Percentiles rank a stretch among this genome's conserved stretches.
Conservation (phyloP, 2,888 invertebrate species). For the Ariolimax columbianus region DNA sequence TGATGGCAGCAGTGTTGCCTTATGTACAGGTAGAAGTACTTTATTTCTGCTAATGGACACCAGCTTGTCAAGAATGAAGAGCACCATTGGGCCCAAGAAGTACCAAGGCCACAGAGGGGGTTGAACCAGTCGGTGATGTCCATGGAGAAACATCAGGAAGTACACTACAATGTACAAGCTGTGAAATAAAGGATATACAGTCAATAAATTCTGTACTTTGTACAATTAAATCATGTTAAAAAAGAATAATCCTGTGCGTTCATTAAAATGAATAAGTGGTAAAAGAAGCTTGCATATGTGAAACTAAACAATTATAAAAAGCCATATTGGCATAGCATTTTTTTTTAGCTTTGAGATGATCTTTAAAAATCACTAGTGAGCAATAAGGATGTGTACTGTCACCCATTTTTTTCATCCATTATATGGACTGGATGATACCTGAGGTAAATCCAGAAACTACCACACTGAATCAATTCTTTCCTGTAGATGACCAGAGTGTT, state of each 20-base stretch:
- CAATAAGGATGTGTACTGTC: too few species aligned
- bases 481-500: too few species aligned
- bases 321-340: background rate
- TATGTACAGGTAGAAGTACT: slow-evolving; percentile 82
- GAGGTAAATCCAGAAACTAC: too few species aligned
- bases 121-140: slow-evolving; percentile 81
- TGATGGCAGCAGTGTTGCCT: slow-evolving; percentile 82
- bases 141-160: slow-evolving; percentile 82
- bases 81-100: slow-evolving; percentile 81
- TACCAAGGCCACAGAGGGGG: slow-evolving; percentile 82
- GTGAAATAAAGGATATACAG: background rate
- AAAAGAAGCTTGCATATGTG: too few species aligned
- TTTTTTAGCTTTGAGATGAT: too few species aligned
- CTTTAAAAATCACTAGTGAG: too few species aligned
- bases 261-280: too few species aligned
- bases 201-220: background rate
- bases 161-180: slow-evolving; percentile 78
- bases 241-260: too few species aligned
- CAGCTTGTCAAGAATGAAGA: slow-evolving; percentile 82
- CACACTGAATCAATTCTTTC: too few species aligned
- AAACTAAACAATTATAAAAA: too few species aligned
- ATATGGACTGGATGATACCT: too few species aligned
- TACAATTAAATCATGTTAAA: background rate
- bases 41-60: slow-evolving; percentile 82
- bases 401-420: too few species aligned